Percentiles rank a stretch among this genome's conserved stretches.
phyloP scores from a whole-genome alignment of 2,888 invertebrate species.

The Anticlea derivata region DNA sequence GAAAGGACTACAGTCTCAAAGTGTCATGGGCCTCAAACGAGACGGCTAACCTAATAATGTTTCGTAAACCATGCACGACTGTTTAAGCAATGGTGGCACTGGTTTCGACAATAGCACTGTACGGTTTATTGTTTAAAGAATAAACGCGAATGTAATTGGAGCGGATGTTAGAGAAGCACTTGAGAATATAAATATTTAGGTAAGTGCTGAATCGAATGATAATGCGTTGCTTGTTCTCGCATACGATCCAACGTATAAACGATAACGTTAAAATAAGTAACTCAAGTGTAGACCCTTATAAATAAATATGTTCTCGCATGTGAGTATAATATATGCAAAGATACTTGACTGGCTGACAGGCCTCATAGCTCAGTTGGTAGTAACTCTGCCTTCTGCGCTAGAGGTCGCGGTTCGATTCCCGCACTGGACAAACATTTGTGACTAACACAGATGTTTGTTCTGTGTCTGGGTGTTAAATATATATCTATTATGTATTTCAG shows the following conservation, averaged over 20 bases:
- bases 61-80: constrained; percentile 71
- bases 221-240: not conserved
- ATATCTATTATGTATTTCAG: no score
- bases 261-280: constrained; percentile 13
- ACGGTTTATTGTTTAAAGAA: constrained; percentile 33
- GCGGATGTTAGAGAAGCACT: constrained; percentile 15
- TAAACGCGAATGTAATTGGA: constrained; percentile 21
- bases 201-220: constrained; percentile 1
- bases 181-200: constrained; percentile 13
- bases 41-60: constrained; percentile 57
- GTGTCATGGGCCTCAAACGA: constrained; percentile 68
- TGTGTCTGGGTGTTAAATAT: no score
- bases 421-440: no score
- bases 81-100: constrained; percentile 65
- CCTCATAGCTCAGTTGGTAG: no score
- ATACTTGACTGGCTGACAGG: no score
- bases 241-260: no score
- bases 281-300: constrained; percentile 23
- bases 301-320: constrained; percentile 40
- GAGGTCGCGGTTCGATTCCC: no score
- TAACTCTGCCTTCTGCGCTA: no score
- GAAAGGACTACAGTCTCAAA: constrained; percentile 70
- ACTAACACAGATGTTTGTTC: no score
- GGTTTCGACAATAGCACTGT: constrained; percentile 53
- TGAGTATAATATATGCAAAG: no score